A percentile compares a stretch with the other conserved stretches of the same genome.
phyloP scores from a whole-genome alignment of 2,797 vertebrate genomes.

The Cynopterus sphinx region DNA sequence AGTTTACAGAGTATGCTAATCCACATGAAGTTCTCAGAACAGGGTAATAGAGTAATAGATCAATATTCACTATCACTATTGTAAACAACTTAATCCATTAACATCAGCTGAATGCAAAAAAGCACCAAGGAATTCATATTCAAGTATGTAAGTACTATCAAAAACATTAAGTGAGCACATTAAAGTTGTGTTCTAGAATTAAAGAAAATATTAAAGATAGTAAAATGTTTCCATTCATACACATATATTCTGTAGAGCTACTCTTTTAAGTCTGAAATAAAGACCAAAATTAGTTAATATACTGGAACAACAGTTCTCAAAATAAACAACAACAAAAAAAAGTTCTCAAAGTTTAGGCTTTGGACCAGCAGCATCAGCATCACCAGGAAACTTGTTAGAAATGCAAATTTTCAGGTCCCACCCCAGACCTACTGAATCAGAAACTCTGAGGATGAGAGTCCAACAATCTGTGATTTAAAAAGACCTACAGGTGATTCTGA shows the following conservation, averaged over 20 bases:
- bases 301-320: constrained; percentile 26
- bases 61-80: not conserved
- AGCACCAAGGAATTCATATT: not conserved
- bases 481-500: not conserved
- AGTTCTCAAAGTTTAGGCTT: not conserved
- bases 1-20: not conserved
- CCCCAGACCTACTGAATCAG: not conserved
- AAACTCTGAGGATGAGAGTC: not conserved
- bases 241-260: not conserved
- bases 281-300: constrained; percentile 25
- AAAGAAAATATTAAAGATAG: not conserved
- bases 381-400: not conserved
- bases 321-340: not conserved
- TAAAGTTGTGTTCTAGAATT: constrained; percentile 28
- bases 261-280: not conserved
- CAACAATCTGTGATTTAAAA: constrained; percentile 24
- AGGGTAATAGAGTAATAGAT: not conserved
- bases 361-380: not conserved
- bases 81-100: not conserved
- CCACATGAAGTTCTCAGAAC: not conserved
- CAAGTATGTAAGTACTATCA: not conserved
- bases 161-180: not conserved
- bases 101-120: not conserved
- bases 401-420: constrained; percentile 5
- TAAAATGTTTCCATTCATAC: constrained; percentile 3